These are phyloP conservation scores for Tetraodon nigroviridis DNA, from an alignment of 2,113 vertebrate species.

Conservation along the genomic window DNA sequence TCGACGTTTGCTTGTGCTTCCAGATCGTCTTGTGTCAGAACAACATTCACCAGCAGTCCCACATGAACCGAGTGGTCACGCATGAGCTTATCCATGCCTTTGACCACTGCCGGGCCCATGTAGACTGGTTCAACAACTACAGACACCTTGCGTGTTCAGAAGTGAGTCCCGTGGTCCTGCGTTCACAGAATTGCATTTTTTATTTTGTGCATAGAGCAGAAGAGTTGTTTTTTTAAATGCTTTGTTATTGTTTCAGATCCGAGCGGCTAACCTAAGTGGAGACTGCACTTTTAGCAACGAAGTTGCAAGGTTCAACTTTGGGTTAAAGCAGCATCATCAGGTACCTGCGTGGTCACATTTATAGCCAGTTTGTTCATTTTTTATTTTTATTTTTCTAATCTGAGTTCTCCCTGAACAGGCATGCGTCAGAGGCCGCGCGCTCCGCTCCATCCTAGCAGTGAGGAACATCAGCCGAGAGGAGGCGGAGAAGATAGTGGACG, in stretches of 20 bases:
- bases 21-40: conserved; percentile 98
- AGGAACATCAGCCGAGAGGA: conserved; percentile 82
- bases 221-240: conserved; percentile 1
- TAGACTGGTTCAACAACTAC: conserved; percentile 91
- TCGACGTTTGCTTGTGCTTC: conserved; percentile 14
- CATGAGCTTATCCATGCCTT: conserved; percentile 96
- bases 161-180: conserved; percentile 64
- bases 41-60: conserved; percentile 86
- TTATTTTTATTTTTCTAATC: neutral
- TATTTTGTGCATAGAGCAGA: neutral
- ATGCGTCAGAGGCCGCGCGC: conserved; percentile 86
- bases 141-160: conserved; percentile 94
- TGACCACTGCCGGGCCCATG: conserved; percentile 92
- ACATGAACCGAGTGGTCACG: conserved; percentile 91
- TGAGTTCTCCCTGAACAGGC: conserved; percentile 62
- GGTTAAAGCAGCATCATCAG: conserved; percentile 90
- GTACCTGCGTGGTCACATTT: conserved; percentile 59
- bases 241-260: conserved; percentile 79
- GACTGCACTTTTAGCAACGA: conserved; percentile 89
- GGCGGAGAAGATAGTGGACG: conserved; percentile 85
- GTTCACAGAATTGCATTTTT: neutral
- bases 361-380: neutral
- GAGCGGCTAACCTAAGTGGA: conserved; percentile 94
- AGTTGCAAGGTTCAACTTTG: conserved; percentile 84
- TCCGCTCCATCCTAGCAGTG: conserved; percentile 90